Percentiles rank a stretch among this genome's conserved stretches.
Conservation (phyloP, 2,113 vertebrate species). For the Carettochelys insculpta region DNA sequence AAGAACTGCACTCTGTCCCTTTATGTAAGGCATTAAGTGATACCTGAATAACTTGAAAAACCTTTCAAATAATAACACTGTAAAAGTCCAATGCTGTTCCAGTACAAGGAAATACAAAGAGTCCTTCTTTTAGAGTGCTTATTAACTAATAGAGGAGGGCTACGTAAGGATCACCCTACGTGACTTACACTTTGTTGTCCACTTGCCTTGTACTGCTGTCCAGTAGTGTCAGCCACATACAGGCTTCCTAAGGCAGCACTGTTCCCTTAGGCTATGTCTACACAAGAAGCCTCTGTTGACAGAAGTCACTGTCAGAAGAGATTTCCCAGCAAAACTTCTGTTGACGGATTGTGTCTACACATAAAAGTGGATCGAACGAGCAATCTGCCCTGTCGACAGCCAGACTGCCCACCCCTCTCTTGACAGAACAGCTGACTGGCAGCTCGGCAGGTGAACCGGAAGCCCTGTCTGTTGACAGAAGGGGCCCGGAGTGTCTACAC, state of each 20-base stretch:
- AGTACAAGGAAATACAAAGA: neutral
- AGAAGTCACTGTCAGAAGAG: too few species aligned
- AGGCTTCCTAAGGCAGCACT: neutral
- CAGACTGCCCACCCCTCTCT: too few species aligned
- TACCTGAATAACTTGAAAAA: neutral
- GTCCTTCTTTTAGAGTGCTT: neutral
- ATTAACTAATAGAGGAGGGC: neutral
- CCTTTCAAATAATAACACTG: neutral
- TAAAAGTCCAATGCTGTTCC: neutral
- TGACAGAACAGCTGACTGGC: too few species aligned
- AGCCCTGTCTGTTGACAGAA: too few species aligned
- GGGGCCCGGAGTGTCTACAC: too few species aligned
- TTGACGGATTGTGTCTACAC: too few species aligned
- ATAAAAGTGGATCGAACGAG: too few species aligned
- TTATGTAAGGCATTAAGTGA: neutral
- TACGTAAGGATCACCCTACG: neutral
- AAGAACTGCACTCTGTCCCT: neutral
- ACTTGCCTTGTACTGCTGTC: neutral
- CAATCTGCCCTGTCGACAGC: too few species aligned
- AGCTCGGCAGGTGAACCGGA: too few species aligned
- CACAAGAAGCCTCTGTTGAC: too few species aligned
- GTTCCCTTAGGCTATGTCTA: too few species aligned
- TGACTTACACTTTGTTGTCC: neutral
- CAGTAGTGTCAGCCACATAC: neutral
- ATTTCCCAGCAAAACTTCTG: too few species aligned